phyloP scores from a whole-genome alignment of 1,140 invertebrate species.

The Rhopalosiphum maidis region DNA sequence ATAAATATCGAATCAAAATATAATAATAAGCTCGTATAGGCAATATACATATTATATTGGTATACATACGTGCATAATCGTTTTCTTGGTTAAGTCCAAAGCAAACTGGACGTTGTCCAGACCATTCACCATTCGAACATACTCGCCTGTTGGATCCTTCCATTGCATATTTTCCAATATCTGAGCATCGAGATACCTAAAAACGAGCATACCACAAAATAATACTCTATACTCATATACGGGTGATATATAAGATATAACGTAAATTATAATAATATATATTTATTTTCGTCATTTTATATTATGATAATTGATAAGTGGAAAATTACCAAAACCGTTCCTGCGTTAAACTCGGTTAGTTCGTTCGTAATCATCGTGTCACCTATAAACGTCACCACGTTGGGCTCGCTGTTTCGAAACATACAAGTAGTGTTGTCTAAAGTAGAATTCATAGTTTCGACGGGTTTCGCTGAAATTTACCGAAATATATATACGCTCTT shows the following conservation, averaged over 20 bases:
- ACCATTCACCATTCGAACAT: slow-evolving; percentile 80
- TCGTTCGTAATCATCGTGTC: slow-evolving; percentile 78
- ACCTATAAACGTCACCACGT: slow-evolving; percentile 80
- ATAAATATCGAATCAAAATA: neutral
- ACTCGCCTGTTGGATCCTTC: slow-evolving; percentile 69
- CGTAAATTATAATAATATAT: neutral
- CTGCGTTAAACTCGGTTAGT: slow-evolving; percentile 76
- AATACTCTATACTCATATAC: neutral
- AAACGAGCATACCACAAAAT: neutral
- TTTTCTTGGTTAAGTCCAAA: slow-evolving; percentile 83
- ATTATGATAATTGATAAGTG: neutral
- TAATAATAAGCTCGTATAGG: neutral
- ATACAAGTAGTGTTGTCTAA: slow-evolving; percentile 76
- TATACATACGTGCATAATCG: slow-evolving; percentile 75
- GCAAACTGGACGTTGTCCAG: slow-evolving; percentile 77
- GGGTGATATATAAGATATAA: neutral
- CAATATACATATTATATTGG: neutral
- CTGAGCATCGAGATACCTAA: slow-evolving; percentile 71
- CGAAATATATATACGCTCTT: neutral
- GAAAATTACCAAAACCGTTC: slow-evolving; percentile 71
- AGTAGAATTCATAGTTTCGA: slow-evolving; percentile 59
- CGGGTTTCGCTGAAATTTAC: slow-evolving; percentile 40
- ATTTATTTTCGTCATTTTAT: neutral
- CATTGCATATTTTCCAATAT: slow-evolving; percentile 78
- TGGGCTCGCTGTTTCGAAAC: slow-evolving; percentile 77